Evolutionary conservation across 1,140 invertebrate species (phyloP).

Genomic region (Alviniconcha marisindica): DNA sequence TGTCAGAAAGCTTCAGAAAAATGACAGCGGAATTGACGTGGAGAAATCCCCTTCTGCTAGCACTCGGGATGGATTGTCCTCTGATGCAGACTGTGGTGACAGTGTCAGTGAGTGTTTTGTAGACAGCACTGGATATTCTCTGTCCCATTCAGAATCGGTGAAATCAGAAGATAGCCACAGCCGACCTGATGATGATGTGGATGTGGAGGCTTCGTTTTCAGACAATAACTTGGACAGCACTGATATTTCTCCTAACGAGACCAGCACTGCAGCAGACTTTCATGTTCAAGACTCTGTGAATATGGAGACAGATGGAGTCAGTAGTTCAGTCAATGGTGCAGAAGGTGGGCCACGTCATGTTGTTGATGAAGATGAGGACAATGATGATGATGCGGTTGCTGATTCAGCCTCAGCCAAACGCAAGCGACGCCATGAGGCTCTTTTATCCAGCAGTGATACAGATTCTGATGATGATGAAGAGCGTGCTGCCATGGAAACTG

Average conservation of each 20-base stretch:
- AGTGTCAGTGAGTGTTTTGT: slow-evolving; percentile 52
- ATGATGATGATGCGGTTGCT: slow-evolving; percentile 51
- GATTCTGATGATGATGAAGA: slow-evolving; percentile 61
- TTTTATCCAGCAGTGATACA: slow-evolving; percentile 28
- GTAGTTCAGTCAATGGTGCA: slow-evolving; percentile 51
- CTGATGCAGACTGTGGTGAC: slow-evolving; percentile 54
- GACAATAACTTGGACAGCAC: slow-evolving; percentile 22
- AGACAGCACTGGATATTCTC: slow-evolving; percentile 27
- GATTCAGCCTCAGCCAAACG: slow-evolving; percentile 79
- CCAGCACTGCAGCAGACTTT: slow-evolving; percentile 51
- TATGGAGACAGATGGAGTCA: slow-evolving; percentile 38
- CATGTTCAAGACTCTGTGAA: slow-evolving; percentile 18
- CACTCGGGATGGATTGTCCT: slow-evolving; percentile 49
- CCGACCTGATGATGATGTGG: slow-evolving; percentile 39
- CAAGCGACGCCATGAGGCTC: slow-evolving; percentile 78
- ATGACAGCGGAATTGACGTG: slow-evolving; percentile 72
- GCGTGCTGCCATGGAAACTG: slow-evolving; percentile 50
- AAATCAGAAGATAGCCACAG: slow-evolving; percentile 40
- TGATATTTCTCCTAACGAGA: slow-evolving; percentile 31
- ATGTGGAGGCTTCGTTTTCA: slow-evolving; percentile 22
- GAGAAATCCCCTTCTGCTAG: slow-evolving; percentile 63
- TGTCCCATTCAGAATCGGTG: slow-evolving; percentile 36
- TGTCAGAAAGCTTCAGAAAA: slow-evolving; percentile 65
- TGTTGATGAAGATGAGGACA: slow-evolving; percentile 27
- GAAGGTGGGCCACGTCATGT: slow-evolving; percentile 29